Percentiles rank a stretch among this genome's conserved stretches.
These are phyloP conservation scores for Eurystomus gularis DNA, from an alignment of 2,113 vertebrate species.

Conservation along the genomic window DNA sequence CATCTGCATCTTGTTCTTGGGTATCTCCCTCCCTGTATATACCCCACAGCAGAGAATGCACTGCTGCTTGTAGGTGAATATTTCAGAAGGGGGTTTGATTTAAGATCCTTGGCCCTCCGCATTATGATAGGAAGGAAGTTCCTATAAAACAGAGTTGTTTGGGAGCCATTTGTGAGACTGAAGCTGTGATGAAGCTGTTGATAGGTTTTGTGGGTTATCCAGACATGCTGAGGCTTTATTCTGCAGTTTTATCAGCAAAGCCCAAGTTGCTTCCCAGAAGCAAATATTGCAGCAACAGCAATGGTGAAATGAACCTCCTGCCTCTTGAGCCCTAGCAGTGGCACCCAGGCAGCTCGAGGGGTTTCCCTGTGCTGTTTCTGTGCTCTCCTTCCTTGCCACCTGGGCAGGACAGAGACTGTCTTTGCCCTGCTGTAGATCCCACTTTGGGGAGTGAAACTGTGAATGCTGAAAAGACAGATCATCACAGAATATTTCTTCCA, in stretches of 20 bases:
- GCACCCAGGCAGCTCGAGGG: not conserved
- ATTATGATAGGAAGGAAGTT: not conserved
- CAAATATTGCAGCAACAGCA: not conserved
- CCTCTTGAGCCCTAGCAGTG: not conserved
- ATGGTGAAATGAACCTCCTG: not conserved
- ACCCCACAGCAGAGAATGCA: not conserved
- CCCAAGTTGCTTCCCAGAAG: not conserved
- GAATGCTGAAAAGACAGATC: not conserved
- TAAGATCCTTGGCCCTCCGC: not conserved
- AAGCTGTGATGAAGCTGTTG: not conserved
- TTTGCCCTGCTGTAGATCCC: not conserved
- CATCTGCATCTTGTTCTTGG: not conserved
- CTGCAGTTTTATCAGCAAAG: not conserved
- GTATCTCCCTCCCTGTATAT: not conserved
- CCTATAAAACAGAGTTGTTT: not conserved
- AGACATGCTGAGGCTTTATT: not conserved
- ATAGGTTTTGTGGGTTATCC: not conserved
- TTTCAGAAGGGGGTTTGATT: not conserved
- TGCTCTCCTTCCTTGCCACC: not conserved
- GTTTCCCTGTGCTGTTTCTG: not conserved
- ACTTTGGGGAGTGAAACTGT: not conserved
- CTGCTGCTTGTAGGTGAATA: not conserved
- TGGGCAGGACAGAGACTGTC: not conserved
- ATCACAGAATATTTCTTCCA: not conserved
- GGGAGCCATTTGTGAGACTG: not conserved